These are phyloP conservation scores for Acleris literana DNA, from an alignment of 2,888 invertebrate genomes.

Conservation along the genomic window DNA sequence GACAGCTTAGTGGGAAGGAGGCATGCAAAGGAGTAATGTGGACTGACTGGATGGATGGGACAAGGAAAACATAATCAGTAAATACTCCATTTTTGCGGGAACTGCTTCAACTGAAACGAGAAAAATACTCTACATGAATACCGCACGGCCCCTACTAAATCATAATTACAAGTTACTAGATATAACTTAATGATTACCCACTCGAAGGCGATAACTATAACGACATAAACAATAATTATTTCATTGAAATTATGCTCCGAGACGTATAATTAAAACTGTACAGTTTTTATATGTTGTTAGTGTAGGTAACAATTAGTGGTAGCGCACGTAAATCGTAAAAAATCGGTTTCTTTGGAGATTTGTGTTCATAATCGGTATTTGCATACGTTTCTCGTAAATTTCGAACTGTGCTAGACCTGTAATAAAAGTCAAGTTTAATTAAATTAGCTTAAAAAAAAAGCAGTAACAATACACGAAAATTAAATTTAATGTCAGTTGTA, in stretches of 20 bases:
- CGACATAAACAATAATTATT: conserved; percentile 2
- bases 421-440: conserved; percentile 10
- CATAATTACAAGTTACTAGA: neutral
- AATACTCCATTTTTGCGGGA: too few species aligned
- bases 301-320: conserved; percentile 6
- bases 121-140: too few species aligned
- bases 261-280: conserved; percentile 12
- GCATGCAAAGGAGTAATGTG: too few species aligned
- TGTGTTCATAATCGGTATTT: conserved; percentile 14
- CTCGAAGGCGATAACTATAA: neutral
- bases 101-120: too few species aligned
- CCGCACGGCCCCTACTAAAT: too few species aligned
- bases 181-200: neutral
- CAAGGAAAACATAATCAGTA: too few species aligned
- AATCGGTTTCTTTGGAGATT: conserved; percentile 6
- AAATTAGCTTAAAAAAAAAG: conserved; percentile 1
- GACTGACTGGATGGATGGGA: too few species aligned
- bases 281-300: neutral
- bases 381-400: conserved; percentile 16
- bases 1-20: too few species aligned
- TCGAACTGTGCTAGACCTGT: neutral
- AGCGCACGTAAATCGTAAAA: conserved; percentile 9
- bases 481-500: too few species aligned
- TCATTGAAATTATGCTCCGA: conserved; percentile 3
- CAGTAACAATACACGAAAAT: neutral